These are phyloP conservation scores for Orientallactaga sibirica DNA, from an alignment of 2,797 vertebrate species.

Conservation along the genomic window DNA sequence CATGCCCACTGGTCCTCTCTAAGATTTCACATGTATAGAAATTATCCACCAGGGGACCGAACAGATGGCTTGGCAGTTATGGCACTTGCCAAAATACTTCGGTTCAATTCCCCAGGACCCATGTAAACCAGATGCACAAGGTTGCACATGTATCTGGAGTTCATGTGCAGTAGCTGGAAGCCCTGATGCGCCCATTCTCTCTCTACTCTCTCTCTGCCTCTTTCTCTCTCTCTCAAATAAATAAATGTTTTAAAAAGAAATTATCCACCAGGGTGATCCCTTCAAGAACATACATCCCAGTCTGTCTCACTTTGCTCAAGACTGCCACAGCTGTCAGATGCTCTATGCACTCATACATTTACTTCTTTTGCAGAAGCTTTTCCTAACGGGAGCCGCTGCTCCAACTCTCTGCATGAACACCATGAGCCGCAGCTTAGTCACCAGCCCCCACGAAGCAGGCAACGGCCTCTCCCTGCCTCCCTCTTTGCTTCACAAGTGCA, in stretches of 20 bases:
- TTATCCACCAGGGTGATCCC: neutral
- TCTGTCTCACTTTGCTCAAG: neutral
- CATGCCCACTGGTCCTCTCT: neutral
- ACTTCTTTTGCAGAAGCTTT: neutral
- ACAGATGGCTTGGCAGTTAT: too few species aligned
- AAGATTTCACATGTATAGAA: neutral
- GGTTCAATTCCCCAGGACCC: too few species aligned
- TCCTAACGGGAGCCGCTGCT: neutral
- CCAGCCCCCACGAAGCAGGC: neutral
- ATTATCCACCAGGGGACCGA: neutral
- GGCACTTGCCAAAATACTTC: too few species aligned
- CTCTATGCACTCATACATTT: neutral
- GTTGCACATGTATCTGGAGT: too few species aligned
- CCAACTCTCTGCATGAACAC: neutral
- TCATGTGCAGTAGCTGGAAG: too few species aligned
- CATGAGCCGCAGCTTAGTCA: neutral
- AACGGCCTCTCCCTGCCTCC: neutral
- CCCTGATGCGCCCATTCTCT: too few species aligned
- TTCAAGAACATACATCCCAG: neutral
- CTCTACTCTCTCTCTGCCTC: too few species aligned
- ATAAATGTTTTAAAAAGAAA: neutral
- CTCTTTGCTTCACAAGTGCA: neutral
- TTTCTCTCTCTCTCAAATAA: too few species aligned
- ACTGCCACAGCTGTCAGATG: neutral
- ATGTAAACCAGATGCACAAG: too few species aligned